These are phyloP conservation scores for Eupsilia transversa DNA, from an alignment of 2,888 invertebrate species.

Conservation along the genomic window DNA sequence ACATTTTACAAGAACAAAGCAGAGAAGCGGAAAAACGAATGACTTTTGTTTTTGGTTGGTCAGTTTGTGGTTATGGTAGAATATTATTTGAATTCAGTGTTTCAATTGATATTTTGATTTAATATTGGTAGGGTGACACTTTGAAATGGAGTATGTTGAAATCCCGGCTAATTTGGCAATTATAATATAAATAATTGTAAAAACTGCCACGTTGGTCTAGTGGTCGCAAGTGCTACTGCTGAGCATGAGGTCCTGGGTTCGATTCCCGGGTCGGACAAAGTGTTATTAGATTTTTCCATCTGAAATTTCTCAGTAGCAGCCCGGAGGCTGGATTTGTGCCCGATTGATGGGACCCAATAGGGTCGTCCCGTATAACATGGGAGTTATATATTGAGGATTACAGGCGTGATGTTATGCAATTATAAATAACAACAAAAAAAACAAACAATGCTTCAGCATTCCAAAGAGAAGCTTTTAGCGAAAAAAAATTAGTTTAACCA, in stretches of 20 bases:
- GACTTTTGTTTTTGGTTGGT: conserved; percentile 29
- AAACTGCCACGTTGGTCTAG: too few relatives aligned
- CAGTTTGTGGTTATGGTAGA: conserved; percentile 32
- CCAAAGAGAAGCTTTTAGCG: not conserved
- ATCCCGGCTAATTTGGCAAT: not conserved
- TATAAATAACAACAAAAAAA: not conserved
- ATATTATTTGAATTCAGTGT: conserved; percentile 3
- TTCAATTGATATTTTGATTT: not conserved
- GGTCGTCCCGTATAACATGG: too few relatives aligned
- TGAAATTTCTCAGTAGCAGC: too few relatives aligned
- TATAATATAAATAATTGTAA: not conserved
- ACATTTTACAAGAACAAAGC: conserved; percentile 34
- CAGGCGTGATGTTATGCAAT: too few relatives aligned
- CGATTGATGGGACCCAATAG: too few relatives aligned
- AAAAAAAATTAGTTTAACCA: not conserved
- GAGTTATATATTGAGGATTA: too few relatives aligned
- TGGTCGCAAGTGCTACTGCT: too few relatives aligned
- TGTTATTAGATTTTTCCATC: too few relatives aligned
- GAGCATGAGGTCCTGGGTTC: too few relatives aligned
- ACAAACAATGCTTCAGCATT: not conserved
- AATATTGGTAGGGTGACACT: not conserved
- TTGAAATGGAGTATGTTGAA: not conserved
- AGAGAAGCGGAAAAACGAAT: conserved; percentile 17
- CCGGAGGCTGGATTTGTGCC: too few relatives aligned
- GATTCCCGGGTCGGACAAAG: too few relatives aligned